Percentiles rank a stretch among this genome's conserved stretches.
Evolutionary conservation across 2,888 invertebrate genomes (phyloP).

Genomic region (Rhagium mordax): DNA sequence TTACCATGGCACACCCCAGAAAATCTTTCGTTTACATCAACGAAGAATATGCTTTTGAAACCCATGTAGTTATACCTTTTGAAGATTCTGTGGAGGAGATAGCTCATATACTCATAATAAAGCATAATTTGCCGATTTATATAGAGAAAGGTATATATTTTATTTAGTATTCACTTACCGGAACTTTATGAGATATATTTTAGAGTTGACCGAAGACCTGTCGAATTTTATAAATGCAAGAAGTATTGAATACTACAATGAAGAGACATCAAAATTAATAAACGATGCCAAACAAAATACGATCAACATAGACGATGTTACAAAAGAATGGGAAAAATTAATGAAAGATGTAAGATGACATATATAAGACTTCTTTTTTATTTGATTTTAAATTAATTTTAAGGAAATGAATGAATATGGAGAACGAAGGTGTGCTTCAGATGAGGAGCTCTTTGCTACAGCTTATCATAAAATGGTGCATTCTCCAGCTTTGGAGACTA

Average conservation of each 20-base stretch:
- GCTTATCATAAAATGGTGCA: conserved; percentile 84
- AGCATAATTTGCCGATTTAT: conserved; percentile 62
- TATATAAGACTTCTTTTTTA: background rate
- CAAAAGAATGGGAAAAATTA: conserved; percentile 84
- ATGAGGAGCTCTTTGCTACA: conserved; percentile 89
- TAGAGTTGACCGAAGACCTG: conserved; percentile 64
- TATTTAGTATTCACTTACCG: background rate
- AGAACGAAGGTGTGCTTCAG: conserved; percentile 85
- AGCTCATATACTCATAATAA: conserved; percentile 61
- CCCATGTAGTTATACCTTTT: conserved; percentile 60
- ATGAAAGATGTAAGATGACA: conserved; percentile 75
- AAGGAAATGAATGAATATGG: conserved; percentile 88
- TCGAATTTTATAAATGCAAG: conserved; percentile 77
- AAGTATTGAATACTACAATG: conserved; percentile 77
- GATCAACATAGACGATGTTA: conserved; percentile 81
- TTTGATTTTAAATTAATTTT: conserved; percentile 7
- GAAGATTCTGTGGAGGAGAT: conserved; percentile 62
- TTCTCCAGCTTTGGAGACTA: conserved; percentile 84
- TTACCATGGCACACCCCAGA: conserved; percentile 31
- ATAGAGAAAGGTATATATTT: conserved; percentile 65
- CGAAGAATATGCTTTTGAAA: conserved; percentile 55
- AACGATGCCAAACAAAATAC: conserved; percentile 76
- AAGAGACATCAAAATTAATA: conserved; percentile 76
- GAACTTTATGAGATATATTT: conserved; percentile 17
- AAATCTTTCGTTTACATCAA: conserved; percentile 52